Conservation (phyloP, 1,140 invertebrate species). For the Zaprionus ghesquierei region DNA sequence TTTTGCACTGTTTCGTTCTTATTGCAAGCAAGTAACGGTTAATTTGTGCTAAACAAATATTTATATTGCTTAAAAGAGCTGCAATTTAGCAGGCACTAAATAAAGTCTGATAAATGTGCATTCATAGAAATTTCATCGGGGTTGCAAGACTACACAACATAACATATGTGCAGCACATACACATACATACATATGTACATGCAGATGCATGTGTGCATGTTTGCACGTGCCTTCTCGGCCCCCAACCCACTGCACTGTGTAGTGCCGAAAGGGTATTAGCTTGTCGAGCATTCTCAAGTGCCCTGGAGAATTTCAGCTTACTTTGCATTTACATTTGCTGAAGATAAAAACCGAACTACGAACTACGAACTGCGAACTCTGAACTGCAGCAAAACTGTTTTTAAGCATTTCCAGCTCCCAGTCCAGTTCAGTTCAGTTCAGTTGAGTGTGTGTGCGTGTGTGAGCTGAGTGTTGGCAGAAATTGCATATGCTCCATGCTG, state of each 20-base stretch:
- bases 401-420: not conserved
- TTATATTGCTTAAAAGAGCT: not conserved
- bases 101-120: not conserved
- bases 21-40: not conserved
- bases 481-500: constrained; percentile 39
- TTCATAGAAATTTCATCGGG: not conserved
- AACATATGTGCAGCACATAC: not conserved
- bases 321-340: constrained; percentile 4
- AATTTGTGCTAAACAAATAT: not conserved
- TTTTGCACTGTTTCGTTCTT: not conserved
- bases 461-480: constrained; percentile 3
- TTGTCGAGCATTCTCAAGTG: constrained; percentile 2
- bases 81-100: not conserved
- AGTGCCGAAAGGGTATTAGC: not conserved
- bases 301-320: not conserved
- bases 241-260: not conserved
- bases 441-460: constrained; percentile 3
- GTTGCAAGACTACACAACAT: not conserved
- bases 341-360: constrained; percentile 6
- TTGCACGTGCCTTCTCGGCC: not conserved
- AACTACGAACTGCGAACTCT: constrained; percentile 5
- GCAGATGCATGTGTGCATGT: not conserved
- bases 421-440: not conserved
- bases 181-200: not conserved
- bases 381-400: constrained; percentile 29